Percentiles rank a stretch among this genome's conserved stretches.
These are phyloP conservation scores for Halictus ligatus DNA, from an alignment of 2,888 invertebrate genomes.

Conservation along the genomic window DNA sequence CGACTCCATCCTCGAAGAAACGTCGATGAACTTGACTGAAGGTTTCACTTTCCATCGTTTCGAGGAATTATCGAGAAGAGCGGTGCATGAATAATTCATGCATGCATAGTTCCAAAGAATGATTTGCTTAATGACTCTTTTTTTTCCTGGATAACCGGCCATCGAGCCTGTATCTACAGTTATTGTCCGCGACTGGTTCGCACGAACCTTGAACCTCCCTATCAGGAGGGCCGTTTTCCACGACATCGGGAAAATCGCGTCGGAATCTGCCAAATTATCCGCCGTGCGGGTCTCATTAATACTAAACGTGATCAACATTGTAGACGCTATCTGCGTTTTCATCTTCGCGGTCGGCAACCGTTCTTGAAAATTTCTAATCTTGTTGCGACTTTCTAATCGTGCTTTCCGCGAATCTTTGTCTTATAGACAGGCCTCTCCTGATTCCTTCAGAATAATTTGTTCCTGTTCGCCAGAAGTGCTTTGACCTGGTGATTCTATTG, in stretches of 20 bases:
- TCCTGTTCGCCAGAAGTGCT: neutral
- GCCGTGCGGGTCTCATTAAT: neutral
- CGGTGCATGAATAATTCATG: slow-evolving; percentile 70
- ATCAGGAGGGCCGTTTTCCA: neutral
- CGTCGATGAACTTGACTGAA: slow-evolving; percentile 70
- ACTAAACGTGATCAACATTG: slow-evolving; percentile 2
- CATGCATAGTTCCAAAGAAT: slow-evolving; percentile 69
- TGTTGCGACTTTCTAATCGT: slow-evolving; percentile 42
- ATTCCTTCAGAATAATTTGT: neutral
- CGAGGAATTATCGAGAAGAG: slow-evolving; percentile 69
- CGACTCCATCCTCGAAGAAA: slow-evolving; percentile 9
- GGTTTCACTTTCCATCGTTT: slow-evolving; percentile 70
- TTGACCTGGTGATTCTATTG: neutral
- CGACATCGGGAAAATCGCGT: neutral
- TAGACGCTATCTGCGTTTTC: slow-evolving; percentile 47
- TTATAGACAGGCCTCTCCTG: neutral
- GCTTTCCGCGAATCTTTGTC: slow-evolving; percentile 26
- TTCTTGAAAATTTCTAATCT: slow-evolving; percentile 47
- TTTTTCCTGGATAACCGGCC: slow-evolving; percentile 46
- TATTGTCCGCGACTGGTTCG: slow-evolving; percentile 41
- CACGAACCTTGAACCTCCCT: slow-evolving; percentile 52
- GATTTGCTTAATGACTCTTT: slow-evolving; percentile 71
- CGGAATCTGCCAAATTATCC: neutral
- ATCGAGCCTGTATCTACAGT: slow-evolving; percentile 48
- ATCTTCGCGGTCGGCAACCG: slow-evolving; percentile 51